Evolutionary conservation across 1,140 invertebrate species (phyloP).

Genomic region (Sipha flava): DNA sequence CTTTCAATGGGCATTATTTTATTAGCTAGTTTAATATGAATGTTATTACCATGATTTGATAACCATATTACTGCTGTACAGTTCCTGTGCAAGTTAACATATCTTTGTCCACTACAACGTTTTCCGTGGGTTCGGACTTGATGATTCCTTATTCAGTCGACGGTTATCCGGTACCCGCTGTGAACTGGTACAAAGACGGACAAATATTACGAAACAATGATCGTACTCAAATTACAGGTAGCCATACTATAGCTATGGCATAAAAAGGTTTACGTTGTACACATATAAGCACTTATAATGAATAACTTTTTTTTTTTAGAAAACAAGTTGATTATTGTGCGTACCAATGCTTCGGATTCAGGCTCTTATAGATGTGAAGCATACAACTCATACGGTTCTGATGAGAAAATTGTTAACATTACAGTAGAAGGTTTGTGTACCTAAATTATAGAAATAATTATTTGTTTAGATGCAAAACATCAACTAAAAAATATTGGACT

Average conservation of each 20-base stretch:
- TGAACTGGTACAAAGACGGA: slow-evolving; percentile 71
- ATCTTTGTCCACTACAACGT: slow-evolving; percentile 48
- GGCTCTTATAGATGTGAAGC: slow-evolving; percentile 73
- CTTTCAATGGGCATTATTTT: no score
- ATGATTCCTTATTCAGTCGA: slow-evolving; percentile 63
- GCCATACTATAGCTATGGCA: no score
- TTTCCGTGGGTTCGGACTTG: slow-evolving; percentile 57
- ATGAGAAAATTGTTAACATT: slow-evolving; percentile 54
- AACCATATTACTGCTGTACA: slow-evolving; percentile 38
- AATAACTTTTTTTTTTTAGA: slow-evolving; percentile 47
- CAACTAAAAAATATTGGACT: no score
- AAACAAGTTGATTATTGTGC: slow-evolving; percentile 55
- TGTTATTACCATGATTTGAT: no score
- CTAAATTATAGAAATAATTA: neutral
- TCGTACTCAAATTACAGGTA: slow-evolving; percentile 52
- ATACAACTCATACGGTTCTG: slow-evolving; percentile 56
- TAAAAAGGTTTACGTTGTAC: no score
- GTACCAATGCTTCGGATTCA: slow-evolving; percentile 56
- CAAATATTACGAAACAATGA: slow-evolving; percentile 47
- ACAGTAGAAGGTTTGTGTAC: slow-evolving; percentile 57
- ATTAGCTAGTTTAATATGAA: no score
- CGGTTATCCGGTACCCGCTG: slow-evolving; percentile 63
- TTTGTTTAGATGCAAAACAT: no score
- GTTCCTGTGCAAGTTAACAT: slow-evolving; percentile 56
- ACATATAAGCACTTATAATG: no score